Conservation (phyloP, 1,140 invertebrate genomes). For the Leptinotarsa undecemlineata region DNA sequence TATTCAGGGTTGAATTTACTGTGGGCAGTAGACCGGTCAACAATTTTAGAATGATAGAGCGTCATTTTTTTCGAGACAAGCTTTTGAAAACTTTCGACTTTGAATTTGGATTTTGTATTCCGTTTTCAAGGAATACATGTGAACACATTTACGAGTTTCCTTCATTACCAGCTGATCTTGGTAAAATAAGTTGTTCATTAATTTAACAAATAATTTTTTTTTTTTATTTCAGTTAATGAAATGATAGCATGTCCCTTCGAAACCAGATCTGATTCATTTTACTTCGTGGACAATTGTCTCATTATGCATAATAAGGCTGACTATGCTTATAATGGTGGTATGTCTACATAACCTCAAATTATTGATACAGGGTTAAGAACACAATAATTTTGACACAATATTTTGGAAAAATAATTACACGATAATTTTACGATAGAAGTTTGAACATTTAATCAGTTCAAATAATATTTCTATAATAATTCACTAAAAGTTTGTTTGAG, state of each 20-base stretch:
- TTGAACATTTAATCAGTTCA: not conserved
- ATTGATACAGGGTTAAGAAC: constrained; percentile 22
- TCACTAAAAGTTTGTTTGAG: constrained; percentile 5
- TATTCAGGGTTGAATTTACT: constrained; percentile 89
- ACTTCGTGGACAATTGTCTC: constrained; percentile 95
- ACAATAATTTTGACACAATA: constrained; percentile 23
- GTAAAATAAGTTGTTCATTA: constrained; percentile 60
- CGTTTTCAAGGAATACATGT: constrained; percentile 95
- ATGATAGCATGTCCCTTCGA: constrained; percentile 97
- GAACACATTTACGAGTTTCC: constrained; percentile 99
- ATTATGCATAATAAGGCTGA: constrained; percentile 99
- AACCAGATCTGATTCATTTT: constrained; percentile 97
- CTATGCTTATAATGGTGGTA: constrained; percentile 88
- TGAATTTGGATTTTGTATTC: constrained; percentile 99
- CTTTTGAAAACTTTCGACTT: constrained; percentile 99
- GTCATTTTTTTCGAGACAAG: constrained; percentile 93
- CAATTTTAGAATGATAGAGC: constrained; percentile 98
- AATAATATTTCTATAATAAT: not conserved
- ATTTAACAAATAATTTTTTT: not conserved
- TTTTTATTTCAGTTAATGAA: constrained; percentile 79
- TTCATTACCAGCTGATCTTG: constrained; percentile 78
- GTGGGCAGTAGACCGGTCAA: constrained; percentile 90
- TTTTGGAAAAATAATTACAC: constrained; percentile 14
- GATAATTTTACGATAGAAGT: constrained; percentile 16
- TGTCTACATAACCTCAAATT: constrained; percentile 53